Base-by-base conservation (phyloP, 2,797 vertebrate species). In the Malurus splendens region DNA sequence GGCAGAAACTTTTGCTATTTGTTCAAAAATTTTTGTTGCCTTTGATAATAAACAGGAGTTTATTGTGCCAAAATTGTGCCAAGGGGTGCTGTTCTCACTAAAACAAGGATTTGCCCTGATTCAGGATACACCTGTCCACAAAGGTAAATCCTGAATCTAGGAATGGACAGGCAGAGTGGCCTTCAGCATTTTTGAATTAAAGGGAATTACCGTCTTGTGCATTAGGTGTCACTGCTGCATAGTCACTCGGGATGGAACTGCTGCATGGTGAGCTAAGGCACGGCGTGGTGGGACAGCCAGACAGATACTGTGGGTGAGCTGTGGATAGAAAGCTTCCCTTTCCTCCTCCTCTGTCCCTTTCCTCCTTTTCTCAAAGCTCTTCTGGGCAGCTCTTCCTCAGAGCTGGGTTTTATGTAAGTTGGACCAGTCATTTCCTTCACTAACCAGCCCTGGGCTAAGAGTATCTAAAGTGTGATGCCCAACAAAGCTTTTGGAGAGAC, bases 191-290 rank as follows among this genome's bases (percentile, higher is more conserved):
- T 87, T 41, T 51, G 25, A 42, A 22, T 54, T n/a, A 30, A 80
- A 85, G 70, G 54, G 59, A 89, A 68, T 91, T 92, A 82, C n/a
- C 44, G 45, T 24, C 14, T 48, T 59, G 41, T 75, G 85, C 93
- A 75, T 93, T 93, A 93, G 87, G 84, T 93, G 92, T 94, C 90
- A 92, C 93, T 94, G 92, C 90, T 91, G 89, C 87, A 51, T 44
- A 65, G 72, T 61, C 66, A 50, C 90, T 93, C 65, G 79, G 87
- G 87, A 87, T 68, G 55, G n/a, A 80, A 42, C 23, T 87, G 33
- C 50, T 77, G 66, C 3, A 0, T 8, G 45, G 59, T 0, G 28
- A 55, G n/a, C 28, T 44, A 11, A 67, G 54, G 44, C 17, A 20
- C 16, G 0, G 0, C 0, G 0, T 4, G 0, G 28, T 45, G 32